Percentiles rank a stretch among this genome's conserved stretches.
These are phyloP conservation scores for Babyrousa celebensis DNA, from an alignment of 2,797 vertebrate genomes.

Conservation along the genomic window DNA sequence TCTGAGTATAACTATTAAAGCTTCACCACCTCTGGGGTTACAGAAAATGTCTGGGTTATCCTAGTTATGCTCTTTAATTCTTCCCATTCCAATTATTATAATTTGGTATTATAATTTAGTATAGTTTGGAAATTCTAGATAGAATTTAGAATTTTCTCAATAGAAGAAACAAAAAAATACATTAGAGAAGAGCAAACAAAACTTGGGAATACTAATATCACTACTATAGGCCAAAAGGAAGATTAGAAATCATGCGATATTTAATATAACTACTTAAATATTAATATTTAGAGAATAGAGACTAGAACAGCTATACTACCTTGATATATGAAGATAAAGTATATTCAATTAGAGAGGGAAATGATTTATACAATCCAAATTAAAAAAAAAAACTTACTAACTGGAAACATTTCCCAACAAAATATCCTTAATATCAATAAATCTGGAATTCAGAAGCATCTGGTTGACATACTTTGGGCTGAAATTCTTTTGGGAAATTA, in stretches of 20 bases:
- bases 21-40: background rate
- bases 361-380: background rate
- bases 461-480: background rate
- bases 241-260: background rate
- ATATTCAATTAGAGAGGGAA: background rate
- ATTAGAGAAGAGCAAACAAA: background rate
- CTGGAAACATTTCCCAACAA: background rate
- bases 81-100: background rate
- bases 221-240: background rate
- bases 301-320: background rate
- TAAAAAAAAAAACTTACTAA: background rate
- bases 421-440: background rate
- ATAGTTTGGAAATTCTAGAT: background rate
- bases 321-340: background rate
- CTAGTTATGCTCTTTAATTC: background rate
- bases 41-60: background rate
- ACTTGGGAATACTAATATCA: background rate
- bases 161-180: background rate
- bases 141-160: constrained; percentile 27
- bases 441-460: background rate
- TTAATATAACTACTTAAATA: background rate
- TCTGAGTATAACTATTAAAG: background rate
- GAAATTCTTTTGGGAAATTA: background rate
- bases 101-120: background rate
- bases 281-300: background rate